Evolutionary conservation across 1,140 invertebrate genomes (phyloP).

Genomic region (Pogonomyrmex californicus): DNA sequence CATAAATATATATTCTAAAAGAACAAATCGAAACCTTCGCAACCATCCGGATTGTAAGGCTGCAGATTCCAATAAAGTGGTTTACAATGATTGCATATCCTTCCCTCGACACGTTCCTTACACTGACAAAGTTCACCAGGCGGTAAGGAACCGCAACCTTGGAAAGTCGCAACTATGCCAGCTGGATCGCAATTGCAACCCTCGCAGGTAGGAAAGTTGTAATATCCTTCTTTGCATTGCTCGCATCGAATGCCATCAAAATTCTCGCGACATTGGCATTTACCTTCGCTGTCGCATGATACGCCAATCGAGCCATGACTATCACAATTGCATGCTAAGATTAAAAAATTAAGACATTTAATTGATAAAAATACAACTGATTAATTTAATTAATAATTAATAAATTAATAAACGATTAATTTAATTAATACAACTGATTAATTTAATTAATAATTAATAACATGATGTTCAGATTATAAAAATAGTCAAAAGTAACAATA

Average conservation of each 20-base stretch:
- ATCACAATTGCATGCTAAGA: slow-evolving; percentile 96
- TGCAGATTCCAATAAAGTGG: slow-evolving; percentile 98
- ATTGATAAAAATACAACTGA: not conserved
- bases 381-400: slow-evolving; percentile 21
- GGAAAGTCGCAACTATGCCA: slow-evolving; percentile 95
- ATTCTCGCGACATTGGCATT: slow-evolving; percentile 95
- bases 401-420: too few relatives aligned
- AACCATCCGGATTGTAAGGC: slow-evolving; percentile 95
- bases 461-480: not conserved
- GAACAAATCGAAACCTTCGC: slow-evolving; percentile 90
- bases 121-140: slow-evolving; percentile 98
- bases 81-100: slow-evolving; percentile 98
- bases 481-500: not conserved
- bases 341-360: slow-evolving; percentile 22
- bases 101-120: slow-evolving; percentile 96
- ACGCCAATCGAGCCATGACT: slow-evolving; percentile 95
- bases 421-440: slow-evolving; percentile 9
- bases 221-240: slow-evolving; percentile 97
- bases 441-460: slow-evolving; percentile 24
- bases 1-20: not conserved
- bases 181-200: slow-evolving; percentile 99
- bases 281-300: slow-evolving; percentile 95
- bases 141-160: slow-evolving; percentile 94
- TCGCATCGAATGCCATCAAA: slow-evolving; percentile 95
- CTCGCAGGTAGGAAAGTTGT: slow-evolving; percentile 99